These are phyloP conservation scores for Mesochorus sp. DNA, from an alignment of 2,888 invertebrate genomes.

Conservation along the genomic window DNA sequence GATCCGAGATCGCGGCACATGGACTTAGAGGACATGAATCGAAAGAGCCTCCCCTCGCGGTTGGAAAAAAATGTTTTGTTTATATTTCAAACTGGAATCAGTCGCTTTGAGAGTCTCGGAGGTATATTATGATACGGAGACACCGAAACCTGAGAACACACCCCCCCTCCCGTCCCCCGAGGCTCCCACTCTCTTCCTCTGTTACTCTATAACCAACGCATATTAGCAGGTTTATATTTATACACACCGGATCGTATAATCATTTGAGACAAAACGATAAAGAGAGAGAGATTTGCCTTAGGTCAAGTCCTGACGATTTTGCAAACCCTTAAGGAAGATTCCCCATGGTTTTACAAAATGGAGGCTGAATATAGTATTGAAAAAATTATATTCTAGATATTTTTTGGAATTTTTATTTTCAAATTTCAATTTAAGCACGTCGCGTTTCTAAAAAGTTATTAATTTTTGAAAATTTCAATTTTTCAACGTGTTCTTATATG, in stretches of 20 bases:
- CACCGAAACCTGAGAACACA: conserved; percentile 77
- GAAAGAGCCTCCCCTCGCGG: neutral
- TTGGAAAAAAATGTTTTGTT: neutral
- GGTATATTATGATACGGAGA: conserved; percentile 76
- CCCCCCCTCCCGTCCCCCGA: neutral
- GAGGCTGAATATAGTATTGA: too few species aligned
- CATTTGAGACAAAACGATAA: conserved; percentile 71
- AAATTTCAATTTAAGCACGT: too few species aligned
- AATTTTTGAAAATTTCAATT: too few species aligned
- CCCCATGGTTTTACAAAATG: too few species aligned
- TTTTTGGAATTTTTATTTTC: too few species aligned
- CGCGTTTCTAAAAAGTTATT: too few species aligned
- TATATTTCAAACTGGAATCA: neutral
- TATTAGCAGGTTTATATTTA: conserved; percentile 77
- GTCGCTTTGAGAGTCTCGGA: conserved; percentile 65
- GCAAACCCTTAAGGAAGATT: too few species aligned
- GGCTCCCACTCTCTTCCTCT: neutral
- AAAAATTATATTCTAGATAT: too few species aligned
- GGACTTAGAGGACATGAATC: neutral
- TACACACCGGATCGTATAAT: conserved; percentile 76
- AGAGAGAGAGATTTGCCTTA: conserved; percentile 67
- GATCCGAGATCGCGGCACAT: neutral
- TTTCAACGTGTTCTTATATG: too few species aligned
- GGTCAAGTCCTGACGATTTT: conserved; percentile 69
- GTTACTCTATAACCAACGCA: conserved; percentile 69